phyloP scores from a whole-genome alignment of 2,113 vertebrate genomes.

The Entomyzon cyanotis region DNA sequence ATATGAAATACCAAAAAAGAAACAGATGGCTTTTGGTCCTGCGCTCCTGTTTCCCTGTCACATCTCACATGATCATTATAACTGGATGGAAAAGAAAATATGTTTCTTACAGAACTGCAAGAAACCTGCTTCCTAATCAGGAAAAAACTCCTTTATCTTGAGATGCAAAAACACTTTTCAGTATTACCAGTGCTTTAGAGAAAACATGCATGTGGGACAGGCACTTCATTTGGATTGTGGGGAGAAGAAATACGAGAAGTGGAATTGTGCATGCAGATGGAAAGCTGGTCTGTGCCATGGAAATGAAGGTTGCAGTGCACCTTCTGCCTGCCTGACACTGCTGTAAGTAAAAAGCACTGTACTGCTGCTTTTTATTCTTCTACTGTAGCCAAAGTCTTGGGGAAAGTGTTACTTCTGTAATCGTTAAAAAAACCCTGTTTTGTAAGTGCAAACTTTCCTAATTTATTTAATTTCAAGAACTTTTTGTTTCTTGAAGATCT shows the following conservation, averaged over 20 bases:
- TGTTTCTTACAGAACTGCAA: constrained; percentile 33
- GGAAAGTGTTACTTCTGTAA: neutral
- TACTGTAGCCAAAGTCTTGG: neutral
- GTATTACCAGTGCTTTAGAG: neutral
- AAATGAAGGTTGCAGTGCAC: neutral
- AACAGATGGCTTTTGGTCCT: constrained; percentile 68
- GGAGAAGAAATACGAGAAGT: neutral
- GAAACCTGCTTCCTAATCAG: constrained; percentile 31
- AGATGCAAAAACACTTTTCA: neutral
- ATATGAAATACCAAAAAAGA: constrained; percentile 27
- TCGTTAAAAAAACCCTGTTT: neutral
- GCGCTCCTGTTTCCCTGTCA: constrained; percentile 53
- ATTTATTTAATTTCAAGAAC: neutral
- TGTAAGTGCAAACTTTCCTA: neutral
- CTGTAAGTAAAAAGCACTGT: neutral
- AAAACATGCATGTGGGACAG: neutral
- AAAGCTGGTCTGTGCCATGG: neutral
- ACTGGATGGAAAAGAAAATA: constrained; percentile 48
- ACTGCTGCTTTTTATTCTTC: neutral
- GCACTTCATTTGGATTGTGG: neutral
- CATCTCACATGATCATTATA: constrained; percentile 30
- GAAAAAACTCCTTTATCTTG: constrained; percentile 4
- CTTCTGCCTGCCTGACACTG: neutral
- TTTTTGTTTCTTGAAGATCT: neutral
- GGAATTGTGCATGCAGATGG: fast-evolving